Conservation (phyloP, 2,113 vertebrate genomes). For the Pygoscelis adeliae region DNA sequence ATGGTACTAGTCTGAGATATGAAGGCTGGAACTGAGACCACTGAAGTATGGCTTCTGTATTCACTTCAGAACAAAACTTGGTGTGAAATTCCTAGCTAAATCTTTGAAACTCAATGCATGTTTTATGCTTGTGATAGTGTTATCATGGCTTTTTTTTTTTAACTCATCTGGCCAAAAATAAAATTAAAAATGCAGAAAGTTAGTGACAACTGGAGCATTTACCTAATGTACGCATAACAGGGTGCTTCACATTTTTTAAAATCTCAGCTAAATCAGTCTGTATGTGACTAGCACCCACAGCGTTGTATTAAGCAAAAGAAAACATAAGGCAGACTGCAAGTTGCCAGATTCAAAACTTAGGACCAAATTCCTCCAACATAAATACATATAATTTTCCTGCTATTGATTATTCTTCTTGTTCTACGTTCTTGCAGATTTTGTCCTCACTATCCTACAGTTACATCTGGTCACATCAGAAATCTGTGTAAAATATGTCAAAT, state of each 20-base stretch:
- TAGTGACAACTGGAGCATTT: background rate
- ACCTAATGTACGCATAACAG: background rate
- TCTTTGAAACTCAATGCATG: background rate
- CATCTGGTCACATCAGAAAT: background rate
- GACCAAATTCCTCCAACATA: background rate
- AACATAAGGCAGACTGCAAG: background rate
- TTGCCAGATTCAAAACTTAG: background rate
- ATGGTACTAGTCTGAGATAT: background rate
- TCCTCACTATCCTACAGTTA: background rate
- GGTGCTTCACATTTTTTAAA: background rate
- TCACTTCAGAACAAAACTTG: background rate
- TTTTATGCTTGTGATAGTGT: background rate
- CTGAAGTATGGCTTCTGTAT: background rate
- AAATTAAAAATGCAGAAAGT: background rate
- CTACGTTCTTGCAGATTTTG: background rate
- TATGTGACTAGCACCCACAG: background rate
- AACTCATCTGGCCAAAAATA: background rate
- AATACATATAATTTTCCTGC: background rate
- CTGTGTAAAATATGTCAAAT: background rate
- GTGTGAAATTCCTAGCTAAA: background rate
- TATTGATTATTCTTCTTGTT: background rate
- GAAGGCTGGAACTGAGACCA: background rate
- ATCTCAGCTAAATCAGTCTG: background rate
- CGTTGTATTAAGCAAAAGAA: background rate
- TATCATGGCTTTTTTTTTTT: background rate